phyloP scores from a whole-genome alignment of 2,797 vertebrate species.

The Crenichthys baileyi region DNA sequence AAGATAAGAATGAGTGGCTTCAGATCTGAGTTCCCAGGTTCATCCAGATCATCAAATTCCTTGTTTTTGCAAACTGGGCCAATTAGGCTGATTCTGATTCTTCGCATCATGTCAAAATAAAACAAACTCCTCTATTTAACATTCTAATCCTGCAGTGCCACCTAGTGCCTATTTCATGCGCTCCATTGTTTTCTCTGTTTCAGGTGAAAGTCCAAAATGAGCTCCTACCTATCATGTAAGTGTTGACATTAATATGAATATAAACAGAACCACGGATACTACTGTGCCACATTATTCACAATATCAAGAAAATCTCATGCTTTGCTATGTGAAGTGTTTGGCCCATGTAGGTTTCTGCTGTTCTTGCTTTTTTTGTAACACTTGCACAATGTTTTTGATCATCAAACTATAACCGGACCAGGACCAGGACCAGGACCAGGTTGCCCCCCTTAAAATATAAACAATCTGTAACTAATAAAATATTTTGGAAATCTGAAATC shows the following conservation, averaged over 20 bases:
- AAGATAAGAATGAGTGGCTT: neutral
- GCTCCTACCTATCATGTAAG: constrained; percentile 48
- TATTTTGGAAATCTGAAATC: no score
- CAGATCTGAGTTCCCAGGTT: neutral
- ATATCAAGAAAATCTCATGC: neutral
- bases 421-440: no score
- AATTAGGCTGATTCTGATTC: no score
- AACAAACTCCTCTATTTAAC: neutral
- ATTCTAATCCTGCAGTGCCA: constrained; percentile 33
- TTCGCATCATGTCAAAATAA: neutral
- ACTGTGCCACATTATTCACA: neutral
- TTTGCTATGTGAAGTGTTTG: neutral
- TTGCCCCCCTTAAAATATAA: no score
- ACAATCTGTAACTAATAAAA: no score
- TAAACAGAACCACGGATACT: neutral
- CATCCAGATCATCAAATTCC: neutral
- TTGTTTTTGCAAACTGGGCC: no score
- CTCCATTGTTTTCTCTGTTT: constrained; percentile 18
- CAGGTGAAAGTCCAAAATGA: constrained; percentile 62
- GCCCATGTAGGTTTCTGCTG: neutral
- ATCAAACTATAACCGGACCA: neutral
- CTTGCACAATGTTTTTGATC: neutral
- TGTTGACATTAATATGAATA: constrained; percentile 7
- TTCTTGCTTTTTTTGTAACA: neutral
- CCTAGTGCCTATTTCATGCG: constrained; percentile 43